Evolutionary conservation across 1,140 invertebrate species (phyloP), one percentile per base, ranked within the genome.

Genomic region (Micrasema longulum): DNA sequence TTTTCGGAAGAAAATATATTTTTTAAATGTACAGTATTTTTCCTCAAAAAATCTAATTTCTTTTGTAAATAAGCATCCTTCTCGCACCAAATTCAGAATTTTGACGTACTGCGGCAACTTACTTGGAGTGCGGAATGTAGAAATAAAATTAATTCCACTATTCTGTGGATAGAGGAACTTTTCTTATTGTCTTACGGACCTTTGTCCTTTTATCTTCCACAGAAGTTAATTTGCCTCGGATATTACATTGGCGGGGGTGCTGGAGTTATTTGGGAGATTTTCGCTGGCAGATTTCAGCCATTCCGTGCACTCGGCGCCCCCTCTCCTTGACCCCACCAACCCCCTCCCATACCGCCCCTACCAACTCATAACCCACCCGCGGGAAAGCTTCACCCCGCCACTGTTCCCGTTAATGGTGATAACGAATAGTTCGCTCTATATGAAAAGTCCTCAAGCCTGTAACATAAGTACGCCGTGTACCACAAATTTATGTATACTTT

Each of bases 231-330:
- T 63, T 63, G 38, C 38, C 23, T 47, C 60, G 43, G 38, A 45
- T 63, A 63, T 63, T 63, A 47, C 60, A 63, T 38, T 18, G 38
- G 60, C 22, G 53, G 53, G 53, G 35, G 53, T 12, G 38, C 47
- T 47, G 60, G 47, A 63, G 60, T 63, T 63, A 63, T 63, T 63
- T 63, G 10, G 43, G 22, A 63, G 60, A 63, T 63, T 63, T 63
- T 47, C 43, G 38, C 60, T 23, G 38, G 60, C 26, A 63, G 60
- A 63, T 63, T 63, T 63, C 22, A 63, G 60, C 60, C 38, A 63
- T 63, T 63, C 22, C 43, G 60, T 63, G 60, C 60, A 63, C 60
- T 63, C 43, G 60, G 38, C 38, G 55, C n/a, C n/a, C 55, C 10
- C 55, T 35, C 7, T n/a, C 55, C 20, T 20, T 11, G 16, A 20